Evolutionary conservation across 2,888 invertebrate species (phyloP).

Genomic region (Agonopterix subpropinquella): DNA sequence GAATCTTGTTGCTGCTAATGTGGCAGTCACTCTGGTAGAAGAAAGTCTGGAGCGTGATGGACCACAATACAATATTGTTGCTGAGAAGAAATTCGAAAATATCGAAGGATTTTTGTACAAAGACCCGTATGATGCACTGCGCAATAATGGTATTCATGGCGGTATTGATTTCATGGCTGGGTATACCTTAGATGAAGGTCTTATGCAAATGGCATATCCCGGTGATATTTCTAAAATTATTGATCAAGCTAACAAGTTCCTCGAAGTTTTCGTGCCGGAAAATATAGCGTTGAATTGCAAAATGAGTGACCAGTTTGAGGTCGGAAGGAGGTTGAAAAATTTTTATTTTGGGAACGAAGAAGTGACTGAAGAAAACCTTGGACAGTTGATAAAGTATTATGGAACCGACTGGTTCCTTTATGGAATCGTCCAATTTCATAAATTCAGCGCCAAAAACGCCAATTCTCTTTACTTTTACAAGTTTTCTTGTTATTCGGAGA

Average conservation of each 20-base stretch:
- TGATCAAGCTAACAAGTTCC: constrained; percentile 26
- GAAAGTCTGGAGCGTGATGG: background rate
- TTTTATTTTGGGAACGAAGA: constrained; percentile 31
- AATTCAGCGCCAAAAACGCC: constrained; percentile 20
- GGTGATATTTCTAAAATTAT: constrained; percentile 18
- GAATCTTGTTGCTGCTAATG: too few species aligned
- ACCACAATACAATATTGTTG: too few species aligned
- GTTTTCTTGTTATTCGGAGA: constrained; percentile 31
- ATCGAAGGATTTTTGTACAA: constrained; percentile 17
- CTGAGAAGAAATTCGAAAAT: too few species aligned
- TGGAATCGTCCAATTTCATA: constrained; percentile 11
- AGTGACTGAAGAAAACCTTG: constrained; percentile 22
- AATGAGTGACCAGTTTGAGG: constrained; percentile 29
- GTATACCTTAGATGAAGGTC: constrained; percentile 76
- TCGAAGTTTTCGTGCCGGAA: constrained; percentile 37
- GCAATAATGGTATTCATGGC: constrained; percentile 42
- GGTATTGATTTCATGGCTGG: constrained; percentile 79
- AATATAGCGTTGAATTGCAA: constrained; percentile 24
- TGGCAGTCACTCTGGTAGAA: background rate
- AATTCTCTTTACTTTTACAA: constrained; percentile 32
- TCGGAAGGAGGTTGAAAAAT: constrained; percentile 30
- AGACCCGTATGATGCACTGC: constrained; percentile 28
- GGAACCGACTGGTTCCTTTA: background rate
- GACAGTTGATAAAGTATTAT: constrained; percentile 18
- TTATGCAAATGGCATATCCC: background rate